These are phyloP conservation scores for Andrena haemorrhoa DNA, from an alignment of 2,888 invertebrate species.

Conservation along the genomic window DNA sequence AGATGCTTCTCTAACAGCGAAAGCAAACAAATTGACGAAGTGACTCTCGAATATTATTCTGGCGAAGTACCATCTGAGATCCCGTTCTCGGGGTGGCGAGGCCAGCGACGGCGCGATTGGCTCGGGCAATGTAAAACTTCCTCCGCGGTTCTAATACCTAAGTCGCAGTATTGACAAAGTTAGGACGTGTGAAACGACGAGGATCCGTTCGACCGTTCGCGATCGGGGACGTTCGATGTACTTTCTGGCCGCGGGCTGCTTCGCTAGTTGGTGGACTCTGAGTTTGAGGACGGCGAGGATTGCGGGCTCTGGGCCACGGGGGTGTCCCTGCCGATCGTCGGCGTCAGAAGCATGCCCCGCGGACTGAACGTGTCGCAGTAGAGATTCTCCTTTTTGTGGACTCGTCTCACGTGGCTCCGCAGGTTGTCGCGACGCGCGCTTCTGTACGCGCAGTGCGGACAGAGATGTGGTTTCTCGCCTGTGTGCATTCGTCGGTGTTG, in stretches of 20 bases:
- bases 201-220: constrained; percentile 23
- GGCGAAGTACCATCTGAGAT: no score
- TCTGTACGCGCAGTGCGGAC: constrained; percentile 87
- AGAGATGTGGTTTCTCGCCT: constrained; percentile 87
- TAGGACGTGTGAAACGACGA: constrained; percentile 76
- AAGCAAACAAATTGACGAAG: no score
- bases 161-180: constrained; percentile 76
- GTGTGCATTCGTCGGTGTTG: constrained; percentile 87
- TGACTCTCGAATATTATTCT: no score
- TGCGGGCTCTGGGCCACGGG: constrained; percentile 72
- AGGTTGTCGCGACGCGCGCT: constrained; percentile 87
- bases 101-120: constrained; percentile 33
- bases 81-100: not conserved
- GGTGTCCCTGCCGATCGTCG: constrained; percentile 70
- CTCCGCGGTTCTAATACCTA: constrained; percentile 54
- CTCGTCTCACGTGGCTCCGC: constrained; percentile 86
- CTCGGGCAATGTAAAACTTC: constrained; percentile 54
- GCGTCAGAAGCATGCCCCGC: constrained; percentile 84
- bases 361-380: constrained; percentile 87
- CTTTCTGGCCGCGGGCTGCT: constrained; percentile 61
- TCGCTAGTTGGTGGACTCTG: constrained; percentile 78
- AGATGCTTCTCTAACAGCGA: no score
- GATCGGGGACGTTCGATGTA: constrained; percentile 15
- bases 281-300: constrained; percentile 78
- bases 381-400: constrained; percentile 87